A percentile compares a stretch with the other conserved stretches of the same genome.
phyloP scores from a whole-genome alignment of 2,113 vertebrate genomes.

The Turnix velox region DNA sequence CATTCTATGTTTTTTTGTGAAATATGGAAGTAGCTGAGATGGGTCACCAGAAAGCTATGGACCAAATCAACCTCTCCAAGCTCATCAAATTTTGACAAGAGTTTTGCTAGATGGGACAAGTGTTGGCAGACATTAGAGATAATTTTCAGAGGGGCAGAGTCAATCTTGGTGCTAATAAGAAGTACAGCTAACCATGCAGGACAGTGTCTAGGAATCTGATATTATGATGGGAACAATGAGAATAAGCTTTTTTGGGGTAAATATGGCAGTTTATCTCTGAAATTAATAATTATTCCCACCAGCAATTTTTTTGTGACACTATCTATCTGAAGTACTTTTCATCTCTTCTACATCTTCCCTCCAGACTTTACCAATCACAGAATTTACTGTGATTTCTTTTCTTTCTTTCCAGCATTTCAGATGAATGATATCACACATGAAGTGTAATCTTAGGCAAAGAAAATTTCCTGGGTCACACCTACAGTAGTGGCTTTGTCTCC shows the following conservation, averaged over 20 bases:
- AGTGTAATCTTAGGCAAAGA: not conserved
- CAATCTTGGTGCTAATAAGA: not conserved
- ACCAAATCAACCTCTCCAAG: not conserved
- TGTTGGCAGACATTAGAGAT: not conserved
- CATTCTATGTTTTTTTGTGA: too few relatives aligned
- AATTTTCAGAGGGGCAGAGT: not conserved
- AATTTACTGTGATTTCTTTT: not conserved
- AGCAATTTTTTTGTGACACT: not conserved
- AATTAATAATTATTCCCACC: not conserved
- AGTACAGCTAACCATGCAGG: not conserved
- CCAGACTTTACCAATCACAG: not conserved
- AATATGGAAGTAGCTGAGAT: not conserved
- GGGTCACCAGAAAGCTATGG: not conserved
- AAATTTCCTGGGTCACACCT: not conserved
- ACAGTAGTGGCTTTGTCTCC: not conserved
- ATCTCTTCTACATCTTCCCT: not conserved
- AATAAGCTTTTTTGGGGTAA: not conserved
- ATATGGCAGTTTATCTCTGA: not conserved
- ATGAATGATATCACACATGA: not conserved
- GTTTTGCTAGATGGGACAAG: not conserved
- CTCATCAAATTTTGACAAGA: not conserved
- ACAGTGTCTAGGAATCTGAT: not conserved
- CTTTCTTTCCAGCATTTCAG: constrained; percentile 1
- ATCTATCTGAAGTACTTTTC: not conserved
- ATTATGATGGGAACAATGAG: not conserved